Evolutionary conservation across 37 sponge, comb jelly and placozoan genomes (phyloP), one percentile per base, ranked within the genome.

Genomic region (Lycopodina hypogea): DNA sequence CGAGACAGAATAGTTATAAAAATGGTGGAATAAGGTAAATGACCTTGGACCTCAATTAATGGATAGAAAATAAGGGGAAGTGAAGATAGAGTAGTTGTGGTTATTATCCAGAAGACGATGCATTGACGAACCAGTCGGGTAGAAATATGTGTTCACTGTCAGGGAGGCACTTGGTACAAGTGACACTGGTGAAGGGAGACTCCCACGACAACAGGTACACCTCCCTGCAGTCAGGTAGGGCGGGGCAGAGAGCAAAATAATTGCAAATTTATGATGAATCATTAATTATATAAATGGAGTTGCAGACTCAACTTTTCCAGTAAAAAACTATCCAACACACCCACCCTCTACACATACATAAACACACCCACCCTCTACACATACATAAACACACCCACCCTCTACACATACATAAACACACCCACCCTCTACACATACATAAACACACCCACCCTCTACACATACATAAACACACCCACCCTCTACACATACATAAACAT

Each of bases 181-280:
- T 87, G 72, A 93, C 77, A 23, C 76, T 55, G 15, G 81, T 67
- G 75, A 59, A 93, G 9, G 94, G 90, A 28, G 21, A 14, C 19
- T 75, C 80, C 90, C 88, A 93, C n/a, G 86, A 87, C 26, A 93
- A 6, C 30, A 93, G 17, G 56, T 89, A 89, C 9, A 75, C 76
- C 35, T 86, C 83, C 55, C 94, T 93, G 35, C 48, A 42, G 18
- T 68, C 30, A 34, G 34, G 21, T 35, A 17, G 8, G 4, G n/a
- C 4, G 30, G 37, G 4, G 9, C 24, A 21, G 42, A 71, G 45
- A 71, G 51, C 7, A n/a, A 71, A 71, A 28, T 48, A 19, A 71
- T 32, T 67, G 33, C 33, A 67, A 4, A 67, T 35, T 7, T 14
- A 17, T 23, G 30, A 42, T 18, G 28, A 3, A 28, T 21, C n/a